Conservation (phyloP, 2,113 vertebrate genomes). For the Dipodomys merriami region DNA sequence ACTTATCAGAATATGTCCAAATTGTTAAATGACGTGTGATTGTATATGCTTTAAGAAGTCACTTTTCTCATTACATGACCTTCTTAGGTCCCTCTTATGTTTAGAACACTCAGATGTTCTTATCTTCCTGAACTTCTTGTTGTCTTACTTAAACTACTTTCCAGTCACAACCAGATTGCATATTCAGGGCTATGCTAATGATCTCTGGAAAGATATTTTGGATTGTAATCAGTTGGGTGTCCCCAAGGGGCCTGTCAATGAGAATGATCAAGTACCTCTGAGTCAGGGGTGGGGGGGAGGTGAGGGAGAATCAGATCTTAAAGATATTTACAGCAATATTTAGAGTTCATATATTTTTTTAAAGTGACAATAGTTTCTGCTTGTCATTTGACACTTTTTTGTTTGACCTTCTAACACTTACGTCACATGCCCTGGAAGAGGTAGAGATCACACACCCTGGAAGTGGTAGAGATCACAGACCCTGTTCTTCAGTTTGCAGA, state of each 20-base stretch:
- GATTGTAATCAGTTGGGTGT: neutral
- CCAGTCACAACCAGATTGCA: neutral
- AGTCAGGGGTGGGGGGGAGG: no score
- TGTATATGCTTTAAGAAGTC: neutral
- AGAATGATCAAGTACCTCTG: neutral
- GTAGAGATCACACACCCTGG: neutral
- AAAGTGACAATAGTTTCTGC: neutral
- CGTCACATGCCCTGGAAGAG: neutral
- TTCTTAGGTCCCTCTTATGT: neutral
- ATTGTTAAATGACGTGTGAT: neutral
- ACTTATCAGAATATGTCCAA: neutral
- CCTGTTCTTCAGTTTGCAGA: accelerated
- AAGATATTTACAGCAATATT: neutral
- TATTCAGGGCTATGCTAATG: neutral
- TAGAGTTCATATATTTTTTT: neutral
- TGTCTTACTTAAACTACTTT: neutral
- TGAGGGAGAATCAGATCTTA: neutral
- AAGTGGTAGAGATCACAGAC: neutral
- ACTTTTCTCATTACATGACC: neutral
- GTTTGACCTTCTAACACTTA: neutral
- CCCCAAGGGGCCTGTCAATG: neutral
- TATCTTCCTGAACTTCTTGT: neutral
- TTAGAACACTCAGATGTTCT: neutral
- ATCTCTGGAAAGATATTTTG: neutral
- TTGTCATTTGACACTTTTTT: neutral